Evolutionary conservation across 2,113 vertebrate species (phyloP), one percentile per base, ranked within the genome.

Genomic region (Ornithorhynchus anatinus): DNA sequence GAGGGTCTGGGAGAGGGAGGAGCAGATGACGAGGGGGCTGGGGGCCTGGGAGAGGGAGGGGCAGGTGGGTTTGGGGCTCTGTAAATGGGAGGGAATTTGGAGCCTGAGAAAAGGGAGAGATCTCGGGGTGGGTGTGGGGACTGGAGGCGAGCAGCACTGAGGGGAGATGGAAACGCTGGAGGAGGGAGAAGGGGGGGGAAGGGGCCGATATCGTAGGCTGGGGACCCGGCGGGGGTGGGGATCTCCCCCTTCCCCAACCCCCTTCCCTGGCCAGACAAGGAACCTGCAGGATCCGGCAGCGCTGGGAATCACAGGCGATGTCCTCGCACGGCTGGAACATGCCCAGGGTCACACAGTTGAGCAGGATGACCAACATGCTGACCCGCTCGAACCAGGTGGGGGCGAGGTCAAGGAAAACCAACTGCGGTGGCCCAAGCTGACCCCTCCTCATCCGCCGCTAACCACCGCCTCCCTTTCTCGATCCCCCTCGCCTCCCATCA

Each of bases 291-390:
- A 99, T 97, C 84, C 95, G 94, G 93, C 98, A 99, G 84, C 97
- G 94, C 9, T 98, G 94, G 0, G 96, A 96, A 79, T 95, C 84
- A 13, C 98, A 99, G 86, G 94, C 90, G 23, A 94, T 96, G 85
- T 99, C 97, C 84, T 99, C 96, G 20, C 98, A 99, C 1, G 98
- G 98, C 77, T 98, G 97, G 86, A 97, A 99, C 98, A 99, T 99
- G 67, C 97, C 98, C 90, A 99, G 91, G 0, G 98, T 99, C 87
- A 99, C 97, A 2, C 98, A 99, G 93, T 99, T 99, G 85, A 99
- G 94, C 82, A 99, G 95, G 91, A 99, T 99, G 64, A 99, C 98
- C 93, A 99, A 75, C 97, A 99, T 99, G 85, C 97, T 99, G 44
- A 96, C 93, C 58, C 97, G 93, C 88, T 99, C 97, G 20, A 99